phyloP scores from a whole-genome alignment of 2,888 invertebrate genomes.

The Meteorus colon region DNA sequence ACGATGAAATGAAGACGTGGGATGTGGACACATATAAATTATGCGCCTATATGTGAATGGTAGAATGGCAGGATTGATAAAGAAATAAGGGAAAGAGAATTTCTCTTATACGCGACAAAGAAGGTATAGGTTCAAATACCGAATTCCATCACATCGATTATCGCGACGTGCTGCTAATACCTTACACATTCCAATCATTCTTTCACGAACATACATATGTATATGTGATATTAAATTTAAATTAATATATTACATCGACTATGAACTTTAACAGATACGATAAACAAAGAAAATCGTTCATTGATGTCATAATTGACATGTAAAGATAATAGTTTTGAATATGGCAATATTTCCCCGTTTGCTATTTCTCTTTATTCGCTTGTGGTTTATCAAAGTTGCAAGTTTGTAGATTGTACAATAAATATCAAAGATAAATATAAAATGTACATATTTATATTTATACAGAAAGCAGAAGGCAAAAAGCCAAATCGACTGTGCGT shows the following conservation, averaged over 20 bases:
- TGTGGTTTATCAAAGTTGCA: background rate
- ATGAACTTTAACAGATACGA: background rate
- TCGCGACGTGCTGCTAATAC: conserved; percentile 61
- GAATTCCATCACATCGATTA: conserved; percentile 61
- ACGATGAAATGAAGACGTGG: background rate
- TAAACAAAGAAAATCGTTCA: no score
- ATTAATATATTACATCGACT: conserved; percentile 24
- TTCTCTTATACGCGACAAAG: conserved; percentile 51
- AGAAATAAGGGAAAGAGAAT: conserved; percentile 43
- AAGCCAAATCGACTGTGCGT: background rate
- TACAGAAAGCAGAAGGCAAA: background rate
- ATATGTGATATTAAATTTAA: conserved; percentile 20
- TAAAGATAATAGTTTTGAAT: no score
- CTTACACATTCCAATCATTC: conserved; percentile 55
- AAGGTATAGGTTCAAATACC: conserved; percentile 59
- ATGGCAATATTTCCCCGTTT: background rate
- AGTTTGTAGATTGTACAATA: background rate
- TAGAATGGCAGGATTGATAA: conserved; percentile 27
- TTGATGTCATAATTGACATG: no score
- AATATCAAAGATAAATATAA: background rate
- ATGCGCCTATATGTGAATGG: conserved; percentile 12
- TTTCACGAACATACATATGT: conserved; percentile 1
- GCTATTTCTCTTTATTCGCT: background rate
- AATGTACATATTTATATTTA: background rate
- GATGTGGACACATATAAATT: background rate